Evolutionary conservation across 2,797 vertebrate species (phyloP), one percentile per base, ranked within the genome.

Genomic region (Nyctibius grandis): DNA sequence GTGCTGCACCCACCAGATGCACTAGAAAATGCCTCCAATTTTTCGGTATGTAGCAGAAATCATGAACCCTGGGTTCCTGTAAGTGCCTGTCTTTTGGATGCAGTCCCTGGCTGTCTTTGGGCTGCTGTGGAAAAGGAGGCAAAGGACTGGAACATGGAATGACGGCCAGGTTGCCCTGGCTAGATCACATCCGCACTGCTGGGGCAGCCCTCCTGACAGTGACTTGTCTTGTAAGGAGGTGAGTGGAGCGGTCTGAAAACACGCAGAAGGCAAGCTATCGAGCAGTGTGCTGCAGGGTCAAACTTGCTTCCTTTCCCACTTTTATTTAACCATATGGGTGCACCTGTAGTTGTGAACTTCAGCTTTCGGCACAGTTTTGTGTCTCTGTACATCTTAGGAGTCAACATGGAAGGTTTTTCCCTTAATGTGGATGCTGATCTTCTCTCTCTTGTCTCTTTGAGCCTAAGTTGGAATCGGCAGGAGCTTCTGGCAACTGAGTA

Each of bases 371-470:
- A 22, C 26, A 0, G 0, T 77, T 89, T 47, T 67, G 25, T 36
- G 18, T 63, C 50, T 90, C 33, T 0, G 8, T 59, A 25, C 11
- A 9, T 45, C 44, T 68, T 64, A 26, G 9, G 36, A 60, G 26
- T 76, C 53, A 48, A 18, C 3, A 1, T 33, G 36, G 40, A 59
- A 80, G 31, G 11, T 68, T 77, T 88, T 70, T 59, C 42, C 33
- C 29, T 73, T 83, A 54, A 40, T 21, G 9, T 1, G 6, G 45
- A 38, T 0, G 0, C 36, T 60, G 48, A 38, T 26, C 1, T 1
- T 59, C 34, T 70, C 33, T 61, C 23, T 65, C 13, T 42, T 73
- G 38, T 31, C 34, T 79, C 14, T 75, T 56, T 20, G 31, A 86
- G 59, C 36, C 5, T 16, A 33, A 61, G 15, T 2, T 81, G 33